These are phyloP conservation scores for Arenaria interpres DNA, from an alignment of 2,113 vertebrate species.

Conservation along the genomic window DNA sequence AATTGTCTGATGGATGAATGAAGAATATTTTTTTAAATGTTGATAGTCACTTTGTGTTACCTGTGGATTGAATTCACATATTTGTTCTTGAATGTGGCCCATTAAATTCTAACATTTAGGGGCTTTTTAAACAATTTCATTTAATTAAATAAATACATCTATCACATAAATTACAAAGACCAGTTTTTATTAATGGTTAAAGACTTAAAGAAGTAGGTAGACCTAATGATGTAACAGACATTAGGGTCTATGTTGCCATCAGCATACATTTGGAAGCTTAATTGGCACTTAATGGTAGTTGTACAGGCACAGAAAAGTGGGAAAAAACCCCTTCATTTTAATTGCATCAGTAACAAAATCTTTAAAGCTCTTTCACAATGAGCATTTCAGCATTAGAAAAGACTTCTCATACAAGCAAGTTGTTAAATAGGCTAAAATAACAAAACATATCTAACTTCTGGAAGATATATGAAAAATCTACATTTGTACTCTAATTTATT, in stretches of 20 bases:
- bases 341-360: background rate
- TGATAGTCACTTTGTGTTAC: background rate
- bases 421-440: background rate
- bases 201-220: background rate
- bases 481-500: background rate
- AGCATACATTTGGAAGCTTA: background rate
- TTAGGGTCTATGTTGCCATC: background rate
- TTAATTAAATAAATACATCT: background rate
- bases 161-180: background rate
- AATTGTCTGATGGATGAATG: background rate
- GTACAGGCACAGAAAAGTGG: background rate
- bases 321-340: background rate
- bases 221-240: background rate
- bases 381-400: background rate
- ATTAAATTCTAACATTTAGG: background rate
- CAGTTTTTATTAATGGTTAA: background rate
- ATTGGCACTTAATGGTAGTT: background rate
- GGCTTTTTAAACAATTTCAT: background rate
- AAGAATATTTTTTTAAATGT: background rate
- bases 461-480: background rate
- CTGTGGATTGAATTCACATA: background rate
- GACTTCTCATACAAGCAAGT: background rate
- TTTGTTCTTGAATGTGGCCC: background rate
- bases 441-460: background rate
- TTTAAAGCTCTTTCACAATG: background rate